Conservation (phyloP, 2,113 vertebrate genomes). For the Rhineura floridana region DNA sequence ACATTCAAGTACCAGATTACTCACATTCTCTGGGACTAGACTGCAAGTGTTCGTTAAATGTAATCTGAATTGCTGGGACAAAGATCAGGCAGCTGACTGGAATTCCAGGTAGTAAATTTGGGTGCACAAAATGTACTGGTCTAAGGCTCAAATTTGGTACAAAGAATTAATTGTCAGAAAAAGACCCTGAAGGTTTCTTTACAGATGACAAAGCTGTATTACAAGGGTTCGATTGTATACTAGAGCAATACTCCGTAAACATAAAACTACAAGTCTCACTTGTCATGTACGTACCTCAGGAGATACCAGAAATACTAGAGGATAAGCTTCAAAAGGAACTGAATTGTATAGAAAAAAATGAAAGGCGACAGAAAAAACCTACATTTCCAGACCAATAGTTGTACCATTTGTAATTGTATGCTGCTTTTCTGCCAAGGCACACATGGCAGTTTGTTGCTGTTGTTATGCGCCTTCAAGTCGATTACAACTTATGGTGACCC, state of each 20-base stretch:
- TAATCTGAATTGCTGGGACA: neutral
- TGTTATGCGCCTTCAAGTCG: no score
- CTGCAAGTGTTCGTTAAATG: neutral
- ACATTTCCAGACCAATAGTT: no score
- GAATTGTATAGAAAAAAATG: neutral
- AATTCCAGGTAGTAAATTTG: neutral
- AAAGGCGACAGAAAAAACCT: no score
- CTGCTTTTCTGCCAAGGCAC: no score
- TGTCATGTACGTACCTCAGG: neutral
- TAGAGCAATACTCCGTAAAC: neutral
- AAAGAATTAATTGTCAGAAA: neutral
- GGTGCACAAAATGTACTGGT: neutral
- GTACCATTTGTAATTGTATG: no score
- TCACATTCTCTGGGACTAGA: neutral
- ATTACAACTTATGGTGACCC: no score
- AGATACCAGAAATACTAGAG: neutral
- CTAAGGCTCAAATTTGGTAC: neutral
- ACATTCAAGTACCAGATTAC: neutral
- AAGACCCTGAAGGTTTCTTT: no score
- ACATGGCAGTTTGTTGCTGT: no score
- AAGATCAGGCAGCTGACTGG: neutral
- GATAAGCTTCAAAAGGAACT: neutral
- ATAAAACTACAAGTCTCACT: neutral
- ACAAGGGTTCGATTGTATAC: neutral
- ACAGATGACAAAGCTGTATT: neutral